A percentile compares a stretch with the other conserved stretches of the same genome.
phyloP scores from a whole-genome alignment of 2,888 invertebrate species.

The Latrodectus elegans region DNA sequence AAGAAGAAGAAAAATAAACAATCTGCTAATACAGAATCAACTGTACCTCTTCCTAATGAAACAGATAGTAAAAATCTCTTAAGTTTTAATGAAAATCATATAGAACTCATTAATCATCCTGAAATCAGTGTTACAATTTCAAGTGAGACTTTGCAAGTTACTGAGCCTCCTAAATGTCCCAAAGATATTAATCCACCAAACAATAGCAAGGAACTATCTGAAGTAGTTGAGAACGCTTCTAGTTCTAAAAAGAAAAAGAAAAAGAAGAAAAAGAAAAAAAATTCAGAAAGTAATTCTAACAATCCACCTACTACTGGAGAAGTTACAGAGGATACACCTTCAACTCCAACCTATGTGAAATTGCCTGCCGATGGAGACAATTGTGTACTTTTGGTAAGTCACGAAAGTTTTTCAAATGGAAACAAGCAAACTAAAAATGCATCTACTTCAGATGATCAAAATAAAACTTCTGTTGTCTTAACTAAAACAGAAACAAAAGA shows the following conservation, averaged over 20 bases:
- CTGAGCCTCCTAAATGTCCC: neutral
- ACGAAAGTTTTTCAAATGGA: conserved; percentile 46
- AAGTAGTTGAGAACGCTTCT: neutral
- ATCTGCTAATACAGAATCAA: neutral
- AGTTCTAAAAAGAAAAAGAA: conserved; percentile 53
- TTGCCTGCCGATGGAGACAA: conserved; percentile 36
- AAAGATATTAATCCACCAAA: neutral
- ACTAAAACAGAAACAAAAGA: neutral
- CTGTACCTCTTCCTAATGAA: conserved; percentile 16
- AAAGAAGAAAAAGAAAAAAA: conserved; percentile 58
- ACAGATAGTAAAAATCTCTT: conserved; percentile 1
- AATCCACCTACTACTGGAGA: conserved; percentile 10
- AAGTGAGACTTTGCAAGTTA: neutral
- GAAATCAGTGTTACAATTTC: conserved; percentile 65
- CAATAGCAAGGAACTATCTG: conserved; percentile 15
- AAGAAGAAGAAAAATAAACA: conserved; percentile 57
- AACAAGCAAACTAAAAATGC: neutral
- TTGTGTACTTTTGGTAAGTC: conserved; percentile 56
- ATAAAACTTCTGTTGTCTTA: conserved; percentile 12
- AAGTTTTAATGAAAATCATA: conserved; percentile 38
- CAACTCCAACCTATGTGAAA: conserved; percentile 58
- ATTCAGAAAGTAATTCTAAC: neutral
- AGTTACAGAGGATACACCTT: conserved; percentile 13
- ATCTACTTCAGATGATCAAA: neutral
- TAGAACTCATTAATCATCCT: conserved; percentile 59